Evolutionary conservation across 2,888 invertebrate species (phyloP).

Genomic region (Tipula lateralis): DNA sequence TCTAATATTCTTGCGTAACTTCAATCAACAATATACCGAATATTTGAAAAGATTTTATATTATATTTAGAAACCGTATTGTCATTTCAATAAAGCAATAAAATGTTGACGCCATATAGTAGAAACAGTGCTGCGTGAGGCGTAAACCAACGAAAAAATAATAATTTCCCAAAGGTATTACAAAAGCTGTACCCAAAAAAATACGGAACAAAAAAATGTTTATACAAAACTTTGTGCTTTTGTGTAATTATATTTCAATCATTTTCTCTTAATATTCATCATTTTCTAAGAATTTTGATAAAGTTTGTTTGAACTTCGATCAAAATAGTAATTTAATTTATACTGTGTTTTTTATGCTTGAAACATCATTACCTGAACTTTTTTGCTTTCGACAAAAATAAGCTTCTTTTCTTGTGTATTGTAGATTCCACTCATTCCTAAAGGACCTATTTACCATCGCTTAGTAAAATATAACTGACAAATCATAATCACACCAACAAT

Average conservation of each 20-base stretch:
- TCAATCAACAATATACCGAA: too few species aligned
- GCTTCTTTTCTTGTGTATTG: not conserved
- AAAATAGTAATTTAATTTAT: not conserved
- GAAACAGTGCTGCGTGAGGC: not conserved
- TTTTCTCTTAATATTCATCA: not conserved
- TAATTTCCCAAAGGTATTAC: not conserved
- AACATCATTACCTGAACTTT: not conserved
- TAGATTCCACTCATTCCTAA: not conserved
- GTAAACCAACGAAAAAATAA: not conserved
- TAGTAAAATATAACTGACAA: not conserved
- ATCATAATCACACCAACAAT: not conserved
- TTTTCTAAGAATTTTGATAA: not conserved
- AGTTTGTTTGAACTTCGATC: not conserved
- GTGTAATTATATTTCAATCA: constrained; percentile 1
- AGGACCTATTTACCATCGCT: not conserved
- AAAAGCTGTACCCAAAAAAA: not conserved
- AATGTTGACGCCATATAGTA: not conserved
- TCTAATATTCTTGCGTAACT: too few species aligned
- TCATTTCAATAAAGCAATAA: not conserved
- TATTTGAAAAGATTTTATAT: too few species aligned
- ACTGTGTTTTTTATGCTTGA: not conserved
- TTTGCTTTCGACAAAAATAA: not conserved
- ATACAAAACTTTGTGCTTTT: not conserved
- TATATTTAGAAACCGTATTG: too few species aligned
- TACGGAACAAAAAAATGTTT: not conserved